phyloP scores from a whole-genome alignment of 2,797 vertebrate species.

The Scleropages formosus region DNA sequence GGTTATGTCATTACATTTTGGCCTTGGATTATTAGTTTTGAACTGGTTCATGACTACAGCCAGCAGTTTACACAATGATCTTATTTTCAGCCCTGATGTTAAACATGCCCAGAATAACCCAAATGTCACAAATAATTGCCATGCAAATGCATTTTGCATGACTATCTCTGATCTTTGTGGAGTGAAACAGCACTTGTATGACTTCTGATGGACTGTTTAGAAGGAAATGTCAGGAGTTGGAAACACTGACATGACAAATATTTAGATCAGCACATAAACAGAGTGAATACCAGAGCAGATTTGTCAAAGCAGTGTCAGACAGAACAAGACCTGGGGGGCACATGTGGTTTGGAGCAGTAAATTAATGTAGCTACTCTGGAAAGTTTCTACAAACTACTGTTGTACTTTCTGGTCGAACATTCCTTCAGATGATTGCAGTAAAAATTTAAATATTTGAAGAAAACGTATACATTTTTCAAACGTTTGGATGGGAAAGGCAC shows the following conservation, averaged over 20 bases:
- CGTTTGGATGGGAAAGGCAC: background rate
- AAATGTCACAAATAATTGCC: conserved; percentile 38
- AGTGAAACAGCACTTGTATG: conserved; percentile 41
- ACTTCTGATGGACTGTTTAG: conserved; percentile 42
- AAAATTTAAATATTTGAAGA: background rate
- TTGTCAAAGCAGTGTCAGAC: conserved; percentile 42
- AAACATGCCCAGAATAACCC: background rate
- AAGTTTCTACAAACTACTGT: background rate
- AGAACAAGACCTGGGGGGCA: background rate
- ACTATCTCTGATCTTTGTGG: conserved; percentile 35
- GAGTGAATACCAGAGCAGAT: conserved; percentile 43
- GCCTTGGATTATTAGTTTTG: background rate
- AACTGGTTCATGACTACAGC: background rate
- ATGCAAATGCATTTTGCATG: conserved; percentile 56
- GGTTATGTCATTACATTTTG: background rate
- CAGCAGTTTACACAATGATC: background rate
- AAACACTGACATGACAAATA: conserved; percentile 53
- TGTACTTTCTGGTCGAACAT: background rate
- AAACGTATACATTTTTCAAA: background rate
- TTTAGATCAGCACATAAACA: conserved; percentile 45
- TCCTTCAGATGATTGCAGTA: background rate
- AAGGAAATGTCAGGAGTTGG: conserved; percentile 42
- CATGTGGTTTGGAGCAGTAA: background rate
- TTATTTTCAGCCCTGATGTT: background rate
- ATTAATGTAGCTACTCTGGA: background rate